Evolutionary conservation across 2,888 invertebrate genomes (phyloP).

Genomic region (Arctia plantaginis): DNA sequence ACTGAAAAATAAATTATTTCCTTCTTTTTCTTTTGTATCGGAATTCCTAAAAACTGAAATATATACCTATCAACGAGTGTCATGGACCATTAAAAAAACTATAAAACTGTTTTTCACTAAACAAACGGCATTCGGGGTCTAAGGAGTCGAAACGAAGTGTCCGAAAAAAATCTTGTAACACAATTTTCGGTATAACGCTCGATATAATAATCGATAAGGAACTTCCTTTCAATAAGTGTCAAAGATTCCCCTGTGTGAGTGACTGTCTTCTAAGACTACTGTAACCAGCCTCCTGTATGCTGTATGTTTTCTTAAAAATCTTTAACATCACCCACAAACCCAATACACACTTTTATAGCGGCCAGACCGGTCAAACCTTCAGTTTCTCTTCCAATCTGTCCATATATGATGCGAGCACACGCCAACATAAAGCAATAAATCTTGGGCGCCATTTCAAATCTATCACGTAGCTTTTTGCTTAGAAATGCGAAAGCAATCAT

Average conservation of each 20-base stretch:
- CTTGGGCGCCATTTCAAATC: slow-evolving; percentile 50
- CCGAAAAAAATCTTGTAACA: too few relatives aligned
- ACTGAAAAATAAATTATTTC: too few relatives aligned
- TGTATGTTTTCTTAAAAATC: background rate
- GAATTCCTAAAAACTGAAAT: too few relatives aligned
- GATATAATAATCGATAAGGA: too few relatives aligned
- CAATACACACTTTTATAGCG: background rate
- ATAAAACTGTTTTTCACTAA: background rate
- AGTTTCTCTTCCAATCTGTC: slow-evolving; percentile 2
- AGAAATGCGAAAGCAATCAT: slow-evolving; percentile 52
- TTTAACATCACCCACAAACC: slow-evolving; percentile 1
- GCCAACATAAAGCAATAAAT: slow-evolving; percentile 45
- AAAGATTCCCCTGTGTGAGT: background rate
- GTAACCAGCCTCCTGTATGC: background rate
- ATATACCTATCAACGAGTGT: too few relatives aligned
- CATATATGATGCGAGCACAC: slow-evolving; percentile 13
- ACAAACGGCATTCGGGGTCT: too few relatives aligned
- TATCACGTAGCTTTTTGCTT: slow-evolving; percentile 54
- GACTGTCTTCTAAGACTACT: background rate
- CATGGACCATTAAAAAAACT: too few relatives aligned
- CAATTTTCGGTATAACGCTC: too few relatives aligned
- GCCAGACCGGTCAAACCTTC: background rate
- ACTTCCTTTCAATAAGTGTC: too few relatives aligned
- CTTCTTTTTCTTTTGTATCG: background rate
- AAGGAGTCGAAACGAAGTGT: too few relatives aligned